phyloP scores from a whole-genome alignment of 1,140 invertebrate species.

The Trichoplusia ni region DNA sequence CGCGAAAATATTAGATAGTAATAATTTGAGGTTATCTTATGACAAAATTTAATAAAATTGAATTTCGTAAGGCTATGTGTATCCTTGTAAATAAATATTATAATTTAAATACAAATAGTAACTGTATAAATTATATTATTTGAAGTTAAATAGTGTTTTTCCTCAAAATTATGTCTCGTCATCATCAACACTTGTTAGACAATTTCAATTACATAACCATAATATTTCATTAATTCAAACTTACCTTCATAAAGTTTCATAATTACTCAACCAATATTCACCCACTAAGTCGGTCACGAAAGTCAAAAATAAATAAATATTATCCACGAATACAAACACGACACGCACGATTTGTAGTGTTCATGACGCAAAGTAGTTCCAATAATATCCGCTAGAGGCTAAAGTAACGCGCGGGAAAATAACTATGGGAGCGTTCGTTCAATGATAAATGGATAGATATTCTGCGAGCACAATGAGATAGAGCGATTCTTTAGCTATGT shows the following conservation, averaged over 20 bases:
- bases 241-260: slow-evolving; percentile 54
- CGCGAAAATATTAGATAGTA: slow-evolving; percentile 15
- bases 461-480: no score
- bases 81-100: not conserved
- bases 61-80: not conserved
- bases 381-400: slow-evolving; percentile 39
- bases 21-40: slow-evolving; percentile 35
- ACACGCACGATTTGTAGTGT: slow-evolving; percentile 46
- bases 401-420: slow-evolving; percentile 51
- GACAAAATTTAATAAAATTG: not conserved
- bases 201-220: slow-evolving; percentile 63
- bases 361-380: slow-evolving; percentile 55
- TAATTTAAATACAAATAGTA: not conserved
- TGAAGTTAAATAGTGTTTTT: not conserved
- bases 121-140: not conserved
- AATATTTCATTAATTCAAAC: slow-evolving; percentile 41
- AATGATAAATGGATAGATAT: not conserved
- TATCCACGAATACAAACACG: slow-evolving; percentile 59
- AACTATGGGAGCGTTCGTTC: slow-evolving; percentile 40
- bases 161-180: slow-evolving; percentile 29
- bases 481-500: no score
- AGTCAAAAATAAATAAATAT: slow-evolving; percentile 47
- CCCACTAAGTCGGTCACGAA: slow-evolving; percentile 35
- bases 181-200: slow-evolving; percentile 36
- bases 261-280: slow-evolving; percentile 32